These are phyloP conservation scores for Hephaestus fuliginosus DNA, from an alignment of 2,797 vertebrate genomes.

Conservation along the genomic window DNA sequence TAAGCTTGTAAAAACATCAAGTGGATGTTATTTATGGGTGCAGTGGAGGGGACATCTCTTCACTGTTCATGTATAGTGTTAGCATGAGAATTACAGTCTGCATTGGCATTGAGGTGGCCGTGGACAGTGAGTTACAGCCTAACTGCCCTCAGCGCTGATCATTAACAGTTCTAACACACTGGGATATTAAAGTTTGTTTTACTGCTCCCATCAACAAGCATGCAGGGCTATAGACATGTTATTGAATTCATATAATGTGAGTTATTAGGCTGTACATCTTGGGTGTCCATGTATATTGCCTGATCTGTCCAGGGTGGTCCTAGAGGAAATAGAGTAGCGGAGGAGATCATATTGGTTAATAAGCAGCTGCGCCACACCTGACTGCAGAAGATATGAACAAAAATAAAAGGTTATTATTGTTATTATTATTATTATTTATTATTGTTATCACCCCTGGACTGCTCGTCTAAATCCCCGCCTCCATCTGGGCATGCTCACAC, in stretches of 20 bases:
- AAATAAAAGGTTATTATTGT: conserved; percentile 40
- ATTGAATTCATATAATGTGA: conserved; percentile 82
- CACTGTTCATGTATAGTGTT: conserved; percentile 35
- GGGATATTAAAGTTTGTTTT: conserved; percentile 84
- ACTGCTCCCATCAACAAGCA: conserved; percentile 74
- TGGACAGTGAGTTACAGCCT: conserved; percentile 72
- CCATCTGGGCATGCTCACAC: conserved; percentile 32
- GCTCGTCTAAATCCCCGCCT: conserved; percentile 31
- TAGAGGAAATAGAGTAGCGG: conserved; percentile 67
- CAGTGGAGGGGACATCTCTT: conserved; percentile 29
- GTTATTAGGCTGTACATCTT: conserved; percentile 79
- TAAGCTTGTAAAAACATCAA: conserved; percentile 54
- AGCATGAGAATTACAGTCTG: conserved; percentile 58
- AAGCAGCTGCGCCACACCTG: conserved; percentile 65
- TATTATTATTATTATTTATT: conserved; percentile 46
- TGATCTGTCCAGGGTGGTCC: conserved; percentile 64
- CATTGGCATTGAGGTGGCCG: conserved; percentile 40
- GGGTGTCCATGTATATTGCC: conserved; percentile 70
- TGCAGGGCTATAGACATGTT: conserved; percentile 71
- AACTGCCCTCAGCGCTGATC: conserved; percentile 57
- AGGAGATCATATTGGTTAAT: conserved; percentile 71
- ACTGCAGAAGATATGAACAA: conserved; percentile 51
- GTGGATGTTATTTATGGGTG: conserved; percentile 49
- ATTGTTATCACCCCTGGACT: conserved; percentile 51
- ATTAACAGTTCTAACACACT: conserved; percentile 79